Conservation (phyloP, 23 tunicate genomes). For the Clavelina lepadiformis region DNA sequence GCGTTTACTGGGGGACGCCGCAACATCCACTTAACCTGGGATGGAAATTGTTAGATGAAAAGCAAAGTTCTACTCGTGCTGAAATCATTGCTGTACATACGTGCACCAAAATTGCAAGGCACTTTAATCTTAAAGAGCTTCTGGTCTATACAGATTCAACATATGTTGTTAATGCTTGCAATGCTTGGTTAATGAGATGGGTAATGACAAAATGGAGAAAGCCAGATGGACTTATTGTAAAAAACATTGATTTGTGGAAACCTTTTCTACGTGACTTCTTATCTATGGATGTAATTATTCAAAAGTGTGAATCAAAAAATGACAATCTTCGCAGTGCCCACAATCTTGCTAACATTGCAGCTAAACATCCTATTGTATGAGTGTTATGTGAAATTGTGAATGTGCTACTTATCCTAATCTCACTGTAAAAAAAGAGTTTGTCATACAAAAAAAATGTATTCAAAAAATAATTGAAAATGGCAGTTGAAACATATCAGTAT, state of each 20-base stretch:
- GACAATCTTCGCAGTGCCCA: not conserved
- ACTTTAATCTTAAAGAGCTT: constrained; percentile 2
- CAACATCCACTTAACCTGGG: constrained; percentile 35
- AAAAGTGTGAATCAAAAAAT: not conserved
- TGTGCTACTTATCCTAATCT: too few species aligned
- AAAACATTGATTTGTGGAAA: constrained; percentile 25
- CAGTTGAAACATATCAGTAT: too few species aligned
- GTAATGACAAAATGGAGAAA: constrained; percentile 15
- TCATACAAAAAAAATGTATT: too few species aligned
- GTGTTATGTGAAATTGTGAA: too few species aligned
- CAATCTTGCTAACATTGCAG: constrained; percentile 7
- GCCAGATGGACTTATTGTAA: not conserved
- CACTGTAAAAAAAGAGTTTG: too few species aligned
- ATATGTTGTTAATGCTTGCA: constrained; percentile 21
- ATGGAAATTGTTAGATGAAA: constrained; percentile 13
- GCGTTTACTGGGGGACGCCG: constrained; percentile 37
- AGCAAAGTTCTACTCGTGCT: constrained; percentile 15
- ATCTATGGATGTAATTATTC: not conserved
- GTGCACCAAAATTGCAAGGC: constrained; percentile 20
- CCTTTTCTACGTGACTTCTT: not conserved
- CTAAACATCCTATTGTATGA: too few species aligned
- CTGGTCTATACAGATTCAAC: constrained; percentile 29
- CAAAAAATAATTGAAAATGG: too few species aligned
- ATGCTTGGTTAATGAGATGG: constrained; percentile 25
- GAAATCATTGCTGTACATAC: constrained; percentile 48